Percentiles rank a stretch among this genome's conserved stretches.
Conservation (phyloP, 2,888 invertebrate genomes). For the Crossocerus cetratus region DNA sequence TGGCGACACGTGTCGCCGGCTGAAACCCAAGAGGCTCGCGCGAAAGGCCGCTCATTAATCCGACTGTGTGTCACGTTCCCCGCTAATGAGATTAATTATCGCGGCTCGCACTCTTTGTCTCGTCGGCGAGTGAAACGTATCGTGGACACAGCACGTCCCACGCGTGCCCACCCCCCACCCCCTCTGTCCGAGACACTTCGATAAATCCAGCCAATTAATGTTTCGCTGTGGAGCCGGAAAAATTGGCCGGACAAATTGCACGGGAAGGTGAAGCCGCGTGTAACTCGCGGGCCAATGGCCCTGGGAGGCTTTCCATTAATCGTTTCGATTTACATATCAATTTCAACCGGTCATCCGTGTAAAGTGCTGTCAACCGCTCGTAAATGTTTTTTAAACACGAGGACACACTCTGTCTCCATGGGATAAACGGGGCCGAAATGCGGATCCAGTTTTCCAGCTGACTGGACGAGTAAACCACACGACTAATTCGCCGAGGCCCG, state of each 20-base stretch:
- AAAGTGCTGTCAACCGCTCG: neutral
- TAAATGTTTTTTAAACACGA: no score
- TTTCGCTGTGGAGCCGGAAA: neutral
- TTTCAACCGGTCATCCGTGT: slow-evolving; percentile 3
- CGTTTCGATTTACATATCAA: slow-evolving; percentile 24
- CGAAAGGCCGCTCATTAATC: slow-evolving; percentile 50
- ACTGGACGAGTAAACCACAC: no score
- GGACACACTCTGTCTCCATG: no score
- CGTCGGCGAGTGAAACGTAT: neutral
- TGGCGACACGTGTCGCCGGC: slow-evolving; percentile 38
- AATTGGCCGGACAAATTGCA: neutral
- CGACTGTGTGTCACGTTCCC: slow-evolving; percentile 26
- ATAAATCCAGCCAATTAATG: slow-evolving; percentile 30
- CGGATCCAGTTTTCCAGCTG: no score
- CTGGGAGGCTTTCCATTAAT: neutral
- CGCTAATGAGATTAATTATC: slow-evolving; percentile 61
- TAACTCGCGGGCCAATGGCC: neutral
- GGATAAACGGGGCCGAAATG: no score
- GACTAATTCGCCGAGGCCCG: no score
- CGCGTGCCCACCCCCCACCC: neutral
- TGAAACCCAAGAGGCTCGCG: slow-evolving; percentile 36
- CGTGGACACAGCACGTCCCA: slow-evolving; percentile 25
- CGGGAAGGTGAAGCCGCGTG: neutral
- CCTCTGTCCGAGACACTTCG: slow-evolving; percentile 16
- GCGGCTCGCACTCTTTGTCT: slow-evolving; percentile 17